Conservation (phyloP, 1,140 invertebrate species). For the Camponotus vicinus region DNA sequence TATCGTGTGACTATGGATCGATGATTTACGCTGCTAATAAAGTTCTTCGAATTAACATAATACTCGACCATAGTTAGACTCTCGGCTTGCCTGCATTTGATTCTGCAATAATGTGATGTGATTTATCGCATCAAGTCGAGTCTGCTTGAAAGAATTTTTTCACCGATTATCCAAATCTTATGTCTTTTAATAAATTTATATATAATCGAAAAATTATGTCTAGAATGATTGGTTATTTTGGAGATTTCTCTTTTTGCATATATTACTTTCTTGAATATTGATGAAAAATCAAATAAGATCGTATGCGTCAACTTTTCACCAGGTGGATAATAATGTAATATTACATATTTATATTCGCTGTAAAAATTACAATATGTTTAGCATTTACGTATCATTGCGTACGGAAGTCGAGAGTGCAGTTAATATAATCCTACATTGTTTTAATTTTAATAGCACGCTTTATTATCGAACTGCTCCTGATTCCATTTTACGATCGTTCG, state of each 20-base stretch:
- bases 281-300: constrained; percentile 20
- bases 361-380: constrained; percentile 47
- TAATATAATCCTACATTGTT: constrained; percentile 78
- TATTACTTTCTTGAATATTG: constrained; percentile 1
- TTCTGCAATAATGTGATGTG: constrained; percentile 58
- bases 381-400: constrained; percentile 16
- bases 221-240: not conserved
- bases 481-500: constrained; percentile 67
- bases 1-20: constrained; percentile 7
- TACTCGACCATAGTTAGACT: constrained; percentile 68
- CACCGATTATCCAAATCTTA: not conserved
- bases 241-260: not conserved
- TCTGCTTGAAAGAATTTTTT: constrained; percentile 32
- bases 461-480: constrained; percentile 72
- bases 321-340: constrained; percentile 77
- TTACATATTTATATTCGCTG: constrained; percentile 78
- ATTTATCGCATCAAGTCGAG: constrained; percentile 37
- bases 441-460: constrained; percentile 69
- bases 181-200: not conserved
- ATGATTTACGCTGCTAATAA: constrained; percentile 82
- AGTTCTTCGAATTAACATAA: constrained; percentile 79
- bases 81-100: constrained; percentile 73
- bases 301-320: constrained; percentile 13
- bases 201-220: not conserved
- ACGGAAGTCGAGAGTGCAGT: constrained; percentile 65